Base-by-base conservation (phyloP, 2,797 vertebrate genomes). In the Anas bahamensis region DNA sequence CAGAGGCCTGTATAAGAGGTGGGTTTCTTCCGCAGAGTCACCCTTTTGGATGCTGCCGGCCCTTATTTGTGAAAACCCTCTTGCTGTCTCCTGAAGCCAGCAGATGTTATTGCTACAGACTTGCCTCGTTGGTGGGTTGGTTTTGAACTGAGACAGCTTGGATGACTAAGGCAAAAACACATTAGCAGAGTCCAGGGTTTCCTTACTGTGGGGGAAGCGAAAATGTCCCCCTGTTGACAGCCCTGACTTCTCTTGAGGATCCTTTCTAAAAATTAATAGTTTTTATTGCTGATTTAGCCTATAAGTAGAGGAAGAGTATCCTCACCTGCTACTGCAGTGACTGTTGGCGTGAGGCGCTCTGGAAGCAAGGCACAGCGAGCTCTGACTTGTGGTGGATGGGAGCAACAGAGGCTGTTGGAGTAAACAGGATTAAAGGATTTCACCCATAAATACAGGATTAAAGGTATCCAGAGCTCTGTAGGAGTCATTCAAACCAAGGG, bases 151-250 rank as follows among this genome's bases (percentile, higher is more conserved):
- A 88, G 74, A 42, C 83, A 80, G 93, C 94, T 88, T 88, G 95
- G 88, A 97, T 96, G 95, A 97, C 96, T 96, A 97, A 96, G 94
- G 93, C 93, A 86, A 95, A 96, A 91, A 7, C 68, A 28, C 57
- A 74, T 79, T 73, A 82, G 89, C 57, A 35, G 85, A 76, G 75
- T 68, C 60, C 76, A 91, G 94, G 69, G 46, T 88, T 86, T 91
- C 65, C 94, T 93, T n/a, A 74, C 37, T 52, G 61, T 21, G 80
- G 50, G 65, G 55, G 81, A 91, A 80, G 80, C 65, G 75, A 74
- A 86, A 92, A 94, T 33, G 80, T 33, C 70, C 87, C 77, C 48
- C 19, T 26, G 17, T 37, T 82, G 79, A 46, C 48, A 70, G 73
- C 63, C 57, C 37, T 61, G 88, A 52, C 77, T 89, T 77, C 68